Percentiles rank a stretch among this genome's conserved stretches.
Evolutionary conservation across 1,140 invertebrate species (phyloP).

Genomic region (Drosophila kepulauana): DNA sequence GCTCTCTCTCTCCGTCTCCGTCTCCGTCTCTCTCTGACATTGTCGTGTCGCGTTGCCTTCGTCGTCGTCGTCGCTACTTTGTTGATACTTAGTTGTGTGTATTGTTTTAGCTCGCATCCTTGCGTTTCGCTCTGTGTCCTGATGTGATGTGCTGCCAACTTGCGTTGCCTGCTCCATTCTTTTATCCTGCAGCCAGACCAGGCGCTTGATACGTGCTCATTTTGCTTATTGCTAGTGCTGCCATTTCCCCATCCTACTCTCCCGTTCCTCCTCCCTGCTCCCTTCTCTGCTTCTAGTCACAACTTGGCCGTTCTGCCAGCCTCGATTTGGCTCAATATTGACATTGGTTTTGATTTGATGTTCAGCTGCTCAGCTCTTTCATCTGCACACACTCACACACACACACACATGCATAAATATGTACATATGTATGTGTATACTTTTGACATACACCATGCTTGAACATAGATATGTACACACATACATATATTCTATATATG

Average conservation of each 20-base stretch:
- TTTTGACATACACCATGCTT: no score
- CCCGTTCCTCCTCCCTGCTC: no score
- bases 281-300: not conserved
- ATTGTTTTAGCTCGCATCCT: conserved; percentile 69
- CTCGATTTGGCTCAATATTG: conserved; percentile 73
- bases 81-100: conserved; percentile 50
- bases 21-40: not conserved
- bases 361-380: conserved; percentile 19
- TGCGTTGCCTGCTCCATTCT: not conserved
- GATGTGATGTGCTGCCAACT: conserved; percentile 5
- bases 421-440: not conserved
- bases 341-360: conserved; percentile 73
- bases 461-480: not conserved
- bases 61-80: conserved; percentile 22
- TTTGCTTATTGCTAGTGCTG: conserved; percentile 57
- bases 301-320: conserved; percentile 62
- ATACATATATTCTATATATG: not conserved
- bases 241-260: no score
- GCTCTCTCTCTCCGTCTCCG: not conserved
- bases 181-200: conserved; percentile 24
- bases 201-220: conserved; percentile 63
- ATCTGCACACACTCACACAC: not conserved
- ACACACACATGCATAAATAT: not conserved
- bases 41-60: not conserved
- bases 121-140: conserved; percentile 32